Evolutionary conservation across 2,113 vertebrate genomes (phyloP).

Genomic region (Montifringilla adamsi): DNA sequence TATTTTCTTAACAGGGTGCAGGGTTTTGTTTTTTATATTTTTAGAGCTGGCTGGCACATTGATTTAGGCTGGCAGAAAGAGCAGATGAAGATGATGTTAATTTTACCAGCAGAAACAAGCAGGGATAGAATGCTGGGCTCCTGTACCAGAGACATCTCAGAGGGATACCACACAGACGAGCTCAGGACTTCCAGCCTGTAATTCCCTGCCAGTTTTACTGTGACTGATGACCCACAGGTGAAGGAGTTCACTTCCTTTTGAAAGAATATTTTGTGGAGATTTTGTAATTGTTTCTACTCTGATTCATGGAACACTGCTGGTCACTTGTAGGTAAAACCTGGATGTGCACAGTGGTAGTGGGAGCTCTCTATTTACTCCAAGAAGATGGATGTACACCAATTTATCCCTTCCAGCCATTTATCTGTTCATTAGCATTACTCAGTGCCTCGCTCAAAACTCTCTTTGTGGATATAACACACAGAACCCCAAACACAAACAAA

Average conservation of each 20-base stretch:
- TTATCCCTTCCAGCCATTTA: background rate
- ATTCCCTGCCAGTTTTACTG: background rate
- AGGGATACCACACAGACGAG: background rate
- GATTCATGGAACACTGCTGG: background rate
- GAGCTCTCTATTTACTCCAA: background rate
- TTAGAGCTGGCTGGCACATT: background rate
- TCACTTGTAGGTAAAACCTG: background rate
- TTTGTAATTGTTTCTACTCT: background rate
- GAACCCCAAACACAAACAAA: background rate
- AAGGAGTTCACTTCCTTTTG: background rate
- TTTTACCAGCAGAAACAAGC: constrained; percentile 13
- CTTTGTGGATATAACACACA: background rate
- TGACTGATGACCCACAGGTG: background rate
- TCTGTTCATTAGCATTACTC: background rate
- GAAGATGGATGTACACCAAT: background rate
- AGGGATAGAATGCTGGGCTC: background rate
- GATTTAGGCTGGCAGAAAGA: background rate
- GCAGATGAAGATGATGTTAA: constrained; percentile 15
- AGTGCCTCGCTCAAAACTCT: background rate
- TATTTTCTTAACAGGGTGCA: constrained; percentile 8
- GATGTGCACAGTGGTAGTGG: background rate
- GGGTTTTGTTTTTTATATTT: background rate
- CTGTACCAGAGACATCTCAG: background rate
- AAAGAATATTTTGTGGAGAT: fast-evolving
- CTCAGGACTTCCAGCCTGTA: background rate